A percentile compares a stretch with the other conserved stretches of the same genome.
phyloP scores from a whole-genome alignment of 2,113 vertebrate species.

The Cyphomyrus plagiostoma region DNA sequence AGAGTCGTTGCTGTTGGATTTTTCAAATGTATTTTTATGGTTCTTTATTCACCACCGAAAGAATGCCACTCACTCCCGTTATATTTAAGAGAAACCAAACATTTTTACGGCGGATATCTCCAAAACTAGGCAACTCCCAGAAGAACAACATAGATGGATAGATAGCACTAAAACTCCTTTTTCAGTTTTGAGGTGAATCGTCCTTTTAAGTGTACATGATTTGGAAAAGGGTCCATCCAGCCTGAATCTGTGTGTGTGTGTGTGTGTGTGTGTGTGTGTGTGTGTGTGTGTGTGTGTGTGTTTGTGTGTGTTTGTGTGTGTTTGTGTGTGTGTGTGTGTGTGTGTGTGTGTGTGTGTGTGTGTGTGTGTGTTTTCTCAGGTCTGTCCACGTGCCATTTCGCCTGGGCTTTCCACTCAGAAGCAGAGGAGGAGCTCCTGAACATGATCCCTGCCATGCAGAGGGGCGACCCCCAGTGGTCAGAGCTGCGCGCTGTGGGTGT shows the following conservation, averaged over 20 bases:
- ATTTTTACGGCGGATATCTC: not conserved
- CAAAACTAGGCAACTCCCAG: not conserved
- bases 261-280: constrained; percentile 13
- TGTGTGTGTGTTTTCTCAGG: constrained; percentile 53
- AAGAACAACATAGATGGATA: not conserved
- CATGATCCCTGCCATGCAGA: constrained; percentile 96
- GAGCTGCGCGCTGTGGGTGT: constrained; percentile 88
- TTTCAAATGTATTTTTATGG: no score
- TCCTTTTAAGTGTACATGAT: not conserved
- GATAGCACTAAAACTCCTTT: not conserved
- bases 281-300: constrained; percentile 13
- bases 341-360: constrained; percentile 1
- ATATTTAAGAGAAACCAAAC: not conserved
- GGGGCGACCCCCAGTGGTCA: constrained; percentile 92
- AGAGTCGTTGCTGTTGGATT: no score
- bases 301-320: constrained; percentile 10
- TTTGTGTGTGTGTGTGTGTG: constrained; percentile 17
- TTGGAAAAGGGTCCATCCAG: not conserved
- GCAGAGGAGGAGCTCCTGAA: constrained; percentile 94
- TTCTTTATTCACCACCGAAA: not conserved
- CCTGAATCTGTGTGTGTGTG: constrained; percentile 3
- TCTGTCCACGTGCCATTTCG: constrained; percentile 94
- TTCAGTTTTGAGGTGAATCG: not conserved
- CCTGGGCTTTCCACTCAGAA: constrained; percentile 98
- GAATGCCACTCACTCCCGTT: not conserved